A percentile compares a stretch with the other conserved stretches of the same genome.
Conservation (phyloP, 2,797 vertebrate species). For the Crenichthys baileyi region DNA sequence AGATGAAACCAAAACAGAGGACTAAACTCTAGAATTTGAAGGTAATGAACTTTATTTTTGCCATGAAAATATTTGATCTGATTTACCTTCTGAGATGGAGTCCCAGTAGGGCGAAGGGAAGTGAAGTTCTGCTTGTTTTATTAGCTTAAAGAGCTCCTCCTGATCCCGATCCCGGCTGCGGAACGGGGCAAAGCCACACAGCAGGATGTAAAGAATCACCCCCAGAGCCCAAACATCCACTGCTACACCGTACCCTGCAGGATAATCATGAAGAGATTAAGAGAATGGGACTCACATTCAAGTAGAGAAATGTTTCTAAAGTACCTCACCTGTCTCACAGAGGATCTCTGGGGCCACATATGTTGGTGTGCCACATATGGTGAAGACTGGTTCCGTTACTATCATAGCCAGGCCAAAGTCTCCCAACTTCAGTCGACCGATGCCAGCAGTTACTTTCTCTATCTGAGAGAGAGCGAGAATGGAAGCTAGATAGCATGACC, state of each 20-base stretch:
- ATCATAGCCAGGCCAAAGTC: constrained; percentile 97
- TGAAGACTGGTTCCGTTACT: constrained; percentile 94
- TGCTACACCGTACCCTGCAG: constrained; percentile 90
- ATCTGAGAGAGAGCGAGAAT: constrained; percentile 78
- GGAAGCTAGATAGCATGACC: constrained; percentile 5
- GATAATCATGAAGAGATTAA: constrained; percentile 23
- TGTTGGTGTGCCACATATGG: constrained; percentile 96
- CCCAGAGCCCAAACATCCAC: constrained; percentile 98
- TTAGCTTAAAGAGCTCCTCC: constrained; percentile 92
- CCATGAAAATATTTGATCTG: background rate
- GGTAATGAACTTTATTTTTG: background rate
- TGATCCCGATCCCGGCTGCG: constrained; percentile 93
- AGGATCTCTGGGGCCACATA: constrained; percentile 99
- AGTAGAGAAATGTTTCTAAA: background rate
- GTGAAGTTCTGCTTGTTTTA: constrained; percentile 89
- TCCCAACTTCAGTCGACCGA: constrained; percentile 90
- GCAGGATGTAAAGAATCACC: constrained; percentile 94
- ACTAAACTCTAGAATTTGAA: background rate
- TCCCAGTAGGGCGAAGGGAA: constrained; percentile 97
- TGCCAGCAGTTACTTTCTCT: constrained; percentile 84
- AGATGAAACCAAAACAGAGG: background rate
- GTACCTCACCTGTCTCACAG: constrained; percentile 88
- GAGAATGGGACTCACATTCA: background rate
- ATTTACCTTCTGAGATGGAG: constrained; percentile 90
- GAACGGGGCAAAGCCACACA: constrained; percentile 96